phyloP scores from a whole-genome alignment of 2,888 invertebrate species.

The Syrphus vitripennis region DNA sequence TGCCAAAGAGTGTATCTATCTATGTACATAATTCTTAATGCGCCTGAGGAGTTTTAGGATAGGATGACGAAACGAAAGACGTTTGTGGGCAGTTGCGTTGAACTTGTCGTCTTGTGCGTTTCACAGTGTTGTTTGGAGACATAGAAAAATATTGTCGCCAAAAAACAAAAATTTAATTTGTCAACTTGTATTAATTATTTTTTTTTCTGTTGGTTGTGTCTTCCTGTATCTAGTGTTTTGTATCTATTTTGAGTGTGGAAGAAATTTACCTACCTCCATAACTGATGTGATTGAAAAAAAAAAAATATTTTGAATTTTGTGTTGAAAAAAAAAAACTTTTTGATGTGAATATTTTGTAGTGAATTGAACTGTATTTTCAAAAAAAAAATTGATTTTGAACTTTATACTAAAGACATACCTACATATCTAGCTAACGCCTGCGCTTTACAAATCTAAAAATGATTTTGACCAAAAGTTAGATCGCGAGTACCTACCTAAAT shows the following conservation, averaged over 20 bases:
- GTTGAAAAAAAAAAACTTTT: not conserved
- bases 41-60: conserved; percentile 70
- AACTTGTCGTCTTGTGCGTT: conserved; percentile 80
- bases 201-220: not conserved
- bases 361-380: not conserved
- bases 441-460: not conserved
- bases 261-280: too few relatives aligned
- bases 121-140: conserved; percentile 51
- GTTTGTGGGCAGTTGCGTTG: conserved; percentile 79
- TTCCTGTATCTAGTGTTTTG: too few relatives aligned
- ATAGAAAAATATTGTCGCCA: conserved; percentile 51
- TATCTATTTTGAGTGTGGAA: not conserved
- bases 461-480: not conserved
- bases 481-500: too few relatives aligned
- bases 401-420: not conserved
- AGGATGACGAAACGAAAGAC: conserved; percentile 71
- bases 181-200: conserved; percentile 14
- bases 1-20: conserved; percentile 30
- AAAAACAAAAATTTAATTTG: conserved; percentile 29
- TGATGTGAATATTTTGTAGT: not conserved
- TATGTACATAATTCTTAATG: conserved; percentile 39
- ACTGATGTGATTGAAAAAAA: not conserved
- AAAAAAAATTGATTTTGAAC: not conserved
- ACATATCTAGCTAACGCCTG: not conserved
- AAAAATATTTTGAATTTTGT: not conserved